Evolutionary conservation across 2,113 vertebrate genomes (phyloP), one percentile per base, ranked within the genome.

Genomic region (Ia io): DNA sequence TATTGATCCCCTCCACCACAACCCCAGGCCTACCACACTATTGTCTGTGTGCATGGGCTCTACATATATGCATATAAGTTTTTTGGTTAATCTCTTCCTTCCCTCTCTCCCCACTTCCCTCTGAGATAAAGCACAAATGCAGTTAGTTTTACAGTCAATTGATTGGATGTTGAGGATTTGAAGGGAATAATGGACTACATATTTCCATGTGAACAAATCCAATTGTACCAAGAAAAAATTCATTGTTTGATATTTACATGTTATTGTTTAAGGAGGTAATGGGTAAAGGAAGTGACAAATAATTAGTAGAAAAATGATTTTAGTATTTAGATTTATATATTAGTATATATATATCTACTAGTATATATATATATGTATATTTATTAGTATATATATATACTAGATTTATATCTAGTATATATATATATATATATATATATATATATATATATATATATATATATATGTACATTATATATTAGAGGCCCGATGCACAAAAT

Each of bases 181-280:
- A 93, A 78, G 70, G 84, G 61, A 91, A 17, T 3, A 78, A 61
- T 49, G n/a, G 13, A 53, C 3, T 86, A 2, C 9, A 30, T 82
- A 44, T 88, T 91, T 95, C 32, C 30, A 67, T 32, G 30, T 69
- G 40, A 95, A 90, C 40, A 12, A 94, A 88, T 88, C 20, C 63
- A 90, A 25, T 63, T 77, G 32, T 78, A 35, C 28, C 32, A 88
- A 90, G 9, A 65, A 78, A 83, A 70, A 25, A 53, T 61, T 93
- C 63, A 71, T 95, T 82, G 40, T 82, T 87, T 90, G 49, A 65
- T 79, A 71, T 18, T 85, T n/a, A 86, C 1, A 28, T 90, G 53
- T 59, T 88, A 67, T 2, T 74, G 3, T 17, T 8, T 65, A 18
- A 40, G 53, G 9, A 42, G 51, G 25, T 37, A 76, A 63, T 74